Evolutionary conservation across 1,140 invertebrate species (phyloP).

Genomic region (Nilaparvata lugens): DNA sequence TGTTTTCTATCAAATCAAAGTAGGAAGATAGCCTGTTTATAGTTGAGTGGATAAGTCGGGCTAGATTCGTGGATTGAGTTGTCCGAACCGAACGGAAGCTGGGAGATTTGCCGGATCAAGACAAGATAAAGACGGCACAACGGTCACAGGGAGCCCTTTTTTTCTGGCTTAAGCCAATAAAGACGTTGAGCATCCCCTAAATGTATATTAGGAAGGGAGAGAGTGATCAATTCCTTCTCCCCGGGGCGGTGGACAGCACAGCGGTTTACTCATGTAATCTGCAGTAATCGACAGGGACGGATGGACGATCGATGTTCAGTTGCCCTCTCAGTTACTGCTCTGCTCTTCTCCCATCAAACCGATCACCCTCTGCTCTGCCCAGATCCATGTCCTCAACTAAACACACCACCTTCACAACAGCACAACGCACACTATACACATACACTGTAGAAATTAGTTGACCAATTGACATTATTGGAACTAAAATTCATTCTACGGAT

Average conservation of each 20-base stretch:
- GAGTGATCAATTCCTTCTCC: background rate
- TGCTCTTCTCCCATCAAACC: background rate
- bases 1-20: no score
- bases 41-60: no score
- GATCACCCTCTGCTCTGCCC: background rate
- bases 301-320: background rate
- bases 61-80: no score
- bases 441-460: no score
- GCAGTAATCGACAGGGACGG: conserved; percentile 7
- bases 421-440: no score
- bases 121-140: background rate
- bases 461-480: no score
- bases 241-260: background rate
- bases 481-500: no score
- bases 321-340: background rate
- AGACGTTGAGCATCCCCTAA: background rate
- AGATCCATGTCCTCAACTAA: background rate
- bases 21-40: no score
- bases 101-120: background rate
- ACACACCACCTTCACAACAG: background rate
- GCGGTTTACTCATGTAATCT: conserved; percentile 16
- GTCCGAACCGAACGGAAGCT: no score
- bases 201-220: background rate
- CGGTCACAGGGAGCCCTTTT: background rate
- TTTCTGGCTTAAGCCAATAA: background rate